Base-by-base conservation (phyloP, 2,888 invertebrate genomes). In the Chelonus formosanus region DNA sequence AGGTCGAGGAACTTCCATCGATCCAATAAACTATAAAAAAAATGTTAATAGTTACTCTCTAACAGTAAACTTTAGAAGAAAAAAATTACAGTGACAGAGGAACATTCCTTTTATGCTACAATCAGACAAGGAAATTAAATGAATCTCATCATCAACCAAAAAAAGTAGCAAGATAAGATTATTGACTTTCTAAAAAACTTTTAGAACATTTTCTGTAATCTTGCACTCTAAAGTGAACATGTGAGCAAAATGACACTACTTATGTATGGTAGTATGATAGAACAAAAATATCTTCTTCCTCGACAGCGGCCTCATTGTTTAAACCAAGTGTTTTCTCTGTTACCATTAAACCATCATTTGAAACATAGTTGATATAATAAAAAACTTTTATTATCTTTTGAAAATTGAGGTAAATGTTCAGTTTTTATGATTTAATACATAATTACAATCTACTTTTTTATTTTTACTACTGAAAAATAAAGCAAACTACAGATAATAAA, bases 1-100 rank as follows among this genome's bases (percentile, higher is more conserved):
- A 40, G 98, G 98, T 75, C 98, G 88, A 20, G 97, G 95, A 76
- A 99, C 97, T 85, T 98, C 98, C 91, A 98, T 90, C 73, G 96
- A 96, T 74, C 98, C 98, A 84, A 99, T 98, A 86, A 96, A 97
- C 98, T 99, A 91, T 59, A 93, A 92, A 78, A 84, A 84, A 84
- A 78, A 71, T 75, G 77, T 75, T 71, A 70, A 32, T 20, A 20
- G 20, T 20, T 20, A 20, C 20, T 20, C 20, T 20, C 20, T 20
- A 60, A 55, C 45, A 34, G 52, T 53, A 47, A 45, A 47, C 5
- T 32, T n/a, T n/a, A 53, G 32, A 3, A 20, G 50, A 56, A 56
- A 47, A 10, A 65, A 47, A 55, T 48, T 8, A 56, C 5, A 34
- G 8, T n/a, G 32, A 35, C 10, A 58, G 10, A 43, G 43, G 36